Base-by-base conservation (phyloP, 2,888 invertebrate genomes). In the Watsonalla binaria region DNA sequence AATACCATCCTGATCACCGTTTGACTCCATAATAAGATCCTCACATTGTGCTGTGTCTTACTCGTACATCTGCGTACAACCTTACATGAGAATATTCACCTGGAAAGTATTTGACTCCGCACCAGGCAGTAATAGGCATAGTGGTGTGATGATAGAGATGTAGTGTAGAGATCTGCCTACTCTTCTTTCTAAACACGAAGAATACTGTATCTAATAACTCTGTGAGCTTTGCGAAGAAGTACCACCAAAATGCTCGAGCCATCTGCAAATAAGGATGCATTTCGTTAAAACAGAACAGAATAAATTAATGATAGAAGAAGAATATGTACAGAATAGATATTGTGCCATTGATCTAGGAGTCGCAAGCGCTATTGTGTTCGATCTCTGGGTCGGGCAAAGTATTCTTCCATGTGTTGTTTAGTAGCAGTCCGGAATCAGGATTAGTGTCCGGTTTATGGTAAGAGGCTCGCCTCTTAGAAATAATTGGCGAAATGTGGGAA, bases 111-210 rank as follows among this genome's bases (percentile, higher is more conserved):
- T 71, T 72, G 0, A 62, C 0, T 5, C 59, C 64, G 0, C 54
- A 0, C 51, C 52, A 72, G 6, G 54, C 15, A 2, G 54, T 57
- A 6, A 64, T 0, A 46, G 94, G 95, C 82, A 95, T 95, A 58
- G 93, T 82, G 0, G 93, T 90, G 75, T 98, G 97, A 79, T 97
- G 97, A 71, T 96, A 97, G 0, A 97, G 93, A 74, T 97, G 97
- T 35, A 98, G 92, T 70, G 95, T 95, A 0, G 96, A 93, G 0
- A 97, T 94, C 82, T 97, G 97, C 49, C 93, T 74, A 88, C 92
- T 58, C 87, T 91, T 79, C 80, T 97, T 97, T 45, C 97, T 92
- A 65, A 97, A 80, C 2, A 97, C 95, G 78, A 97, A 97, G 85
- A 98, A 97, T 0, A 96, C 93, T 0, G 96, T 96, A 68, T 96